These are phyloP conservation scores for Tupaia tana DNA, from an alignment of 2,113 vertebrate species.

Conservation along the genomic window DNA sequence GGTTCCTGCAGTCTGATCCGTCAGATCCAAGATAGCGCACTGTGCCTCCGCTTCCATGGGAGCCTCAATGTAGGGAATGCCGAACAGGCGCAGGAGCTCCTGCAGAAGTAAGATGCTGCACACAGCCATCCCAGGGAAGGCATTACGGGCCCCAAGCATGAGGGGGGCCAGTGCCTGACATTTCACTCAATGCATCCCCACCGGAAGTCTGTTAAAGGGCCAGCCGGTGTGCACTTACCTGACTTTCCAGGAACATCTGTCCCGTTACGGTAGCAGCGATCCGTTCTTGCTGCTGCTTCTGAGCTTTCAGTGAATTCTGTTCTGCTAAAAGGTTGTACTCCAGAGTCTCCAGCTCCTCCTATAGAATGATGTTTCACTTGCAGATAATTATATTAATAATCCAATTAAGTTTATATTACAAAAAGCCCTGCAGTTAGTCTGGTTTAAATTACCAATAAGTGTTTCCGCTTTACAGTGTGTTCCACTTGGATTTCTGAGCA, in stretches of 20 bases:
- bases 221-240: conserved; percentile 85
- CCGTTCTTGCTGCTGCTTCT: conserved; percentile 95
- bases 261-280: conserved; percentile 94
- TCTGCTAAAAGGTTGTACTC: conserved; percentile 91
- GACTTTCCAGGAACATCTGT: conserved; percentile 98
- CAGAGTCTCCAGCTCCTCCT: conserved; percentile 93
- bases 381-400: not conserved
- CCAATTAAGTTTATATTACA: not conserved
- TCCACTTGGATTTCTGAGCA: conserved; percentile 3
- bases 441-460: conserved; percentile 13
- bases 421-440: conserved; percentile 28
- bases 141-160: too few species aligned
- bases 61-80: conserved; percentile 94
- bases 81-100: conserved; percentile 96
- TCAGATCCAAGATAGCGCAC: conserved; percentile 93
- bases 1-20: conserved; percentile 95
- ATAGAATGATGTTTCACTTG: conserved; percentile 59
- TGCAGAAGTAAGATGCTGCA: conserved; percentile 62
- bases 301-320: conserved; percentile 90
- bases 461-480: not conserved
- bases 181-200: not conserved
- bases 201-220: too few species aligned
- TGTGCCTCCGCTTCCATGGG: conserved; percentile 98
- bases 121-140: not conserved
- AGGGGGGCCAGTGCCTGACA: too few species aligned